Base-by-base conservation (phyloP, 2,797 vertebrate species). In the Xiphorhynchus erythropygius region DNA sequence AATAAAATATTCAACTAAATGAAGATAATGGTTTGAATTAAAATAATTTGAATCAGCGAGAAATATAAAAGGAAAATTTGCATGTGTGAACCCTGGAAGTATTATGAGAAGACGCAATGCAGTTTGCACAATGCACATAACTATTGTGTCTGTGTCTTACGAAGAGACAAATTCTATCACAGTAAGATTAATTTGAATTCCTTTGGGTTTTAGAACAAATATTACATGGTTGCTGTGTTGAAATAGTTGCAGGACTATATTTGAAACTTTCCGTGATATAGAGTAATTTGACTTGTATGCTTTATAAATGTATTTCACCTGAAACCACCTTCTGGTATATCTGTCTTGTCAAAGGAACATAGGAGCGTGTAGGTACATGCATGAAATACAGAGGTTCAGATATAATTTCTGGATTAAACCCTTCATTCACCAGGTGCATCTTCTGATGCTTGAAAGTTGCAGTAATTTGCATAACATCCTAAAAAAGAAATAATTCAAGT, bases 311-410 rank as follows among this genome's bases (percentile, higher is more conserved):
- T 82, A 84, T 86, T 86, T 92, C 69, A 50, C 68, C 39, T 6
- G 86, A 83, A 84, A 60, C 2, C 6, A 59, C 23, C 0, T 82
- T 76, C 55, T 91, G 64, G 44, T 97, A 98, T n/a, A 97, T 94
- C 39, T 98, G 94, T 81, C 94, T 92, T 27, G 98, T 98, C 98
- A 98, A 96, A 84, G 97, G 97, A 30, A 98, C 44, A 65, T 98
- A 98, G 46, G 96, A 97, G 75, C 88, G 77, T 64, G 78, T 95
- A 69, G 94, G 94, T 11, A 98, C 97, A 10, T 98, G 96, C 91
- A 98, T 96, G 96, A 97, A 98, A 85, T 98, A 98, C 39, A 98
- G 35, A 13, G 82, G 71, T 53, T 98, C 97, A 13, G 39, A 84
- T 89, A 98, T 71, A 80, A 90, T 18, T 4, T 90, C 67, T 12